Evolutionary conservation across 92 coral and sea anemone species (phyloP).

Genomic region (Parazoanthus darwini): DNA sequence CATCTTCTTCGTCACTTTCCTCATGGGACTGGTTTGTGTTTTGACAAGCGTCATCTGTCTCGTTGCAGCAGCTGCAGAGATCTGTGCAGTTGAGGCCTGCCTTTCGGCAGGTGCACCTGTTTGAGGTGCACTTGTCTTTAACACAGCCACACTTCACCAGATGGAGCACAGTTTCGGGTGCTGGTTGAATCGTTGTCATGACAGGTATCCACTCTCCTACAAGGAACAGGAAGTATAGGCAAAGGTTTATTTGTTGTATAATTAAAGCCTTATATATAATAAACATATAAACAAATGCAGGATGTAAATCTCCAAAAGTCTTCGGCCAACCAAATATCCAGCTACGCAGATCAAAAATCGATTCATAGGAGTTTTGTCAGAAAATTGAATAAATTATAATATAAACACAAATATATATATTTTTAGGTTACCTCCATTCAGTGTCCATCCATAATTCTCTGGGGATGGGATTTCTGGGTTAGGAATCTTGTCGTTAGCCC

Average conservation of each 20-base stretch:
- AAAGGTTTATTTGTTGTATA: too few relatives aligned
- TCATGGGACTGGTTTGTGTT: too few relatives aligned
- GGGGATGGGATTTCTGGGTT: slow-evolving; percentile 52
- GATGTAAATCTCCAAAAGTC: too few relatives aligned
- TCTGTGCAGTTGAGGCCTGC: slow-evolving; percentile 26
- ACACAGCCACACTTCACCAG: slow-evolving; percentile 38
- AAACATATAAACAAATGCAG: too few relatives aligned
- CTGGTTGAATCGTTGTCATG: slow-evolving; percentile 16
- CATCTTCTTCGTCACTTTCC: too few relatives aligned
- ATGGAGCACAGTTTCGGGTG: background rate
- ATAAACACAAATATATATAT: too few relatives aligned
- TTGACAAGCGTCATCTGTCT: slow-evolving; percentile 27
- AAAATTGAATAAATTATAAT: too few relatives aligned
- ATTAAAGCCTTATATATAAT: too few relatives aligned
- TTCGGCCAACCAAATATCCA: too few relatives aligned
- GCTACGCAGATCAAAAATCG: too few relatives aligned
- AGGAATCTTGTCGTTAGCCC: slow-evolving; percentile 30
- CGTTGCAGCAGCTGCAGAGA: slow-evolving; percentile 29
- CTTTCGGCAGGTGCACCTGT: slow-evolving; percentile 44
- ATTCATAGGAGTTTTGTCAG: too few relatives aligned
- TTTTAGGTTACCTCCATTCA: background rate
- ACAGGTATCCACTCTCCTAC: background rate
- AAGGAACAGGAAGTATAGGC: background rate
- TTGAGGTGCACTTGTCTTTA: slow-evolving; percentile 29
- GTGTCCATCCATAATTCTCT: background rate